Conservation (phyloP, 1,140 invertebrate genomes). For the Proales similis region DNA sequence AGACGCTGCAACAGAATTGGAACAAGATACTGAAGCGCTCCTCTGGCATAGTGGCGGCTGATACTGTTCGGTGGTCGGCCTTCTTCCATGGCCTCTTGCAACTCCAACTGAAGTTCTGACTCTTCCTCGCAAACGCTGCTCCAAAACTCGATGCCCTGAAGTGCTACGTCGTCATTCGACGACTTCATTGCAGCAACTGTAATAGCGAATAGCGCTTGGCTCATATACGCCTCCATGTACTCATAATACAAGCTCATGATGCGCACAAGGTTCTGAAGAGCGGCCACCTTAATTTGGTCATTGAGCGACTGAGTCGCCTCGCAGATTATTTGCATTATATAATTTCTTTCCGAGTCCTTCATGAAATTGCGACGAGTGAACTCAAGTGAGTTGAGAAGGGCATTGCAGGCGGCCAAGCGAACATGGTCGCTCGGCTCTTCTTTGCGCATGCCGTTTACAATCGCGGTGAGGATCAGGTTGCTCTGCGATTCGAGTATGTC, state of each 20-base stretch:
- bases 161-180: conserved; percentile 83
- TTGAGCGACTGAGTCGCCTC: conserved; percentile 66
- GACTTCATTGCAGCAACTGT: conserved; percentile 97
- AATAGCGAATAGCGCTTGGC: conserved; percentile 91
- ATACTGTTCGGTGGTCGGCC: conserved; percentile 72
- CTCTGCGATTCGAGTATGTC: conserved; percentile 81
- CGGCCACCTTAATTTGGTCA: conserved; percentile 74
- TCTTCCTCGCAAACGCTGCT: conserved; percentile 99
- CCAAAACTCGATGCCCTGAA: conserved; percentile 99
- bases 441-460: conserved; percentile 92
- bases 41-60: conserved; percentile 83
- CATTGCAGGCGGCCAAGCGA: conserved; percentile 82
- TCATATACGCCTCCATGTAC: conserved; percentile 99
- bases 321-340: conserved; percentile 99
- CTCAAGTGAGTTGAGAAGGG: conserved; percentile 93
- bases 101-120: conserved; percentile 56
- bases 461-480: conserved; percentile 93
- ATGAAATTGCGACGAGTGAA: conserved; percentile 98
- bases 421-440: conserved; percentile 61
- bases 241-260: conserved; percentile 98
- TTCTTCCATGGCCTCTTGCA: conserved; percentile 59
- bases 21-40: conserved; percentile 85
- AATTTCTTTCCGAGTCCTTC: conserved; percentile 90
- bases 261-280: conserved; percentile 94
- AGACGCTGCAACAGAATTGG: conserved; percentile 86